phyloP scores from a whole-genome alignment of 2,888 invertebrate species.

The Thymelicus acteon region DNA sequence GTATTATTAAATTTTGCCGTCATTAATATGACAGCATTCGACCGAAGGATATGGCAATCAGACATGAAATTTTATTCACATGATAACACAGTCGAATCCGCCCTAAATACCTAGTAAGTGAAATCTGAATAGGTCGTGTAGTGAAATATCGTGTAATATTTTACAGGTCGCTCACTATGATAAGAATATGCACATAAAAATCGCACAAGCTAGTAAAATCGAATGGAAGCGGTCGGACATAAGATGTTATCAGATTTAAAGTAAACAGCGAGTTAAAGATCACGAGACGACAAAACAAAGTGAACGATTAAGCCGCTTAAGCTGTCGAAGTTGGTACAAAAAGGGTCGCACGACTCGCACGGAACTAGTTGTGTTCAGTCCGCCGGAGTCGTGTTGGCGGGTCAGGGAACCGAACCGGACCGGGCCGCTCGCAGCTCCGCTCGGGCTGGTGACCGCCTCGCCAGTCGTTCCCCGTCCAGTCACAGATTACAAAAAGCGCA shows the following conservation, averaged over 20 bases:
- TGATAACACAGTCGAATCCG: too few species aligned
- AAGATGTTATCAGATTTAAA: slow-evolving; percentile 36
- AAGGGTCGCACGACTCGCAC: slow-evolving; percentile 26
- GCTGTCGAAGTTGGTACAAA: slow-evolving; percentile 24
- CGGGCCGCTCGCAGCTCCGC: slow-evolving; percentile 47
- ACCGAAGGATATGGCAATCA: too few species aligned
- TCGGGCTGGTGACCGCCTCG: slow-evolving; percentile 38
- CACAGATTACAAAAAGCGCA: slow-evolving; percentile 44
- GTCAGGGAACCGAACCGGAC: slow-evolving; percentile 52
- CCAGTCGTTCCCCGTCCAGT: slow-evolving; percentile 37
- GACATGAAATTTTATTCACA: too few species aligned
- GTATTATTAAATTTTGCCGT: too few species aligned
- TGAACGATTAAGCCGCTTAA: slow-evolving; percentile 14
- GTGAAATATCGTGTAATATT: not conserved
- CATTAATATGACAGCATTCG: too few species aligned
- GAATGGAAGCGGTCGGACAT: not conserved
- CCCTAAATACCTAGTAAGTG: not conserved
- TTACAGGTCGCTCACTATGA: slow-evolving; percentile 4
- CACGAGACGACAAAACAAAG: slow-evolving; percentile 27
- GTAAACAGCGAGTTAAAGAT: slow-evolving; percentile 40
- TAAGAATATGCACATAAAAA: slow-evolving; percentile 4
- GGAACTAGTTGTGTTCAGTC: slow-evolving; percentile 51
- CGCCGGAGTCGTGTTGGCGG: slow-evolving; percentile 42
- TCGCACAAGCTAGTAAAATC: slow-evolving; percentile 28
- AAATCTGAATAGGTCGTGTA: slow-evolving; percentile 1